Percentiles rank a stretch among this genome's conserved stretches.
phyloP scores from a whole-genome alignment of 1,140 invertebrate species.

The Drosophila sechellia region DNA sequence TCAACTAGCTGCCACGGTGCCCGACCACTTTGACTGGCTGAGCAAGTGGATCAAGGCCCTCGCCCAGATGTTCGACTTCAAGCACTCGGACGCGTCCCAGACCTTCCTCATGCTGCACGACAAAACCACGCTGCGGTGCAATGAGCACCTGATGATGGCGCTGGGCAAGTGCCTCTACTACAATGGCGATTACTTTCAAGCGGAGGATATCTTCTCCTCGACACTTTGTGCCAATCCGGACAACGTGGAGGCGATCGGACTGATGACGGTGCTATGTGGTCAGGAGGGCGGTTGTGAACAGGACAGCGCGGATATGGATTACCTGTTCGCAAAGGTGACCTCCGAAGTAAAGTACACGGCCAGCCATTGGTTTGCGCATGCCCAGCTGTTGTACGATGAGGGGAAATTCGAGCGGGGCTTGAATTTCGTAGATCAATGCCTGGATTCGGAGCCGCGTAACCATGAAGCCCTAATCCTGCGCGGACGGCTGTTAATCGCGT shows the following conservation, averaged over 20 bases:
- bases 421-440: conserved; percentile 87
- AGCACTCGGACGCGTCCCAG: conserved; percentile 87
- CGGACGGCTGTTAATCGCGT: conserved; percentile 88
- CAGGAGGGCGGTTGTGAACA: conserved; percentile 10
- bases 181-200: conserved; percentile 86
- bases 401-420: conserved; percentile 87
- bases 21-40: conserved; percentile 87
- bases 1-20: conserved; percentile 69
- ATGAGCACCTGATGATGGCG: conserved; percentile 87
- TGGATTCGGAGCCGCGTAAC: conserved; percentile 85
- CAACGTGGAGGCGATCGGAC: conserved; percentile 85
- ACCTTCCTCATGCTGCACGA: conserved; percentile 88
- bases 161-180: conserved; percentile 89
- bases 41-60: conserved; percentile 90
- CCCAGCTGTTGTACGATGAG: conserved; percentile 86
- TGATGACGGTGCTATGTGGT: conserved; percentile 85
- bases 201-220: conserved; percentile 85
- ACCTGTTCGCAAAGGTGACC: conserved; percentile 84
- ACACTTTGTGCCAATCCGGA: conserved; percentile 87
- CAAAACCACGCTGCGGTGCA: conserved; percentile 87
- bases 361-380: conserved; percentile 88
- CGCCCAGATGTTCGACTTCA: conserved; percentile 87
- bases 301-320: conserved; percentile 85
- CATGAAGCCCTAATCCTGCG: conserved; percentile 90
- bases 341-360: conserved; percentile 85